Evolutionary conservation across 2,797 vertebrate genomes (phyloP).

Genomic region (Anisognathus igniventris): DNA sequence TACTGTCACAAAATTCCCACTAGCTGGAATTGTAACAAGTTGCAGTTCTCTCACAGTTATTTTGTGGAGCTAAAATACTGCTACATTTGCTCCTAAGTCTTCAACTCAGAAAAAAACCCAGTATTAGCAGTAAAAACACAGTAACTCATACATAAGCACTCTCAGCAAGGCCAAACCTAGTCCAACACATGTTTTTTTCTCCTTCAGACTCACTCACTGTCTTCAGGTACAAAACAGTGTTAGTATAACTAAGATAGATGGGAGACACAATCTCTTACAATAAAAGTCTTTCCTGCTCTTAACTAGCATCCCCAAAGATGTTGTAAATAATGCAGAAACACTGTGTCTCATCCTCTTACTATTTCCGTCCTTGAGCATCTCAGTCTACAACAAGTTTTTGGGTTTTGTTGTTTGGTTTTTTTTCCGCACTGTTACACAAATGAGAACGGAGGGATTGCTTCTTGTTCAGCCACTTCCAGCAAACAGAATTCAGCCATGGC

Average conservation of each 20-base stretch:
- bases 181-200: neutral
- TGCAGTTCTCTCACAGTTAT: neutral
- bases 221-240: neutral
- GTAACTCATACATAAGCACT: neutral
- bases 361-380: neutral
- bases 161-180: neutral
- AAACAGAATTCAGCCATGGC: neutral
- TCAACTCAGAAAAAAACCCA: neutral
- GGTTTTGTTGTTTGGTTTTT: rapidly evolving
- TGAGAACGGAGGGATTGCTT: neutral
- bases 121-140: neutral
- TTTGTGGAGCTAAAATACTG: neutral
- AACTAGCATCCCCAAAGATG: neutral
- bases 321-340: neutral
- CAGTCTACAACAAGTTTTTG: neutral
- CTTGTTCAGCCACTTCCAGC: neutral
- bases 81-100: neutral
- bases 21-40: neutral
- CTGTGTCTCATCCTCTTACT: neutral
- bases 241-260: neutral
- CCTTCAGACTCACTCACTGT: neutral
- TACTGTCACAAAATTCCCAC: neutral
- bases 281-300: neutral
- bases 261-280: neutral
- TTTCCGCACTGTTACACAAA: neutral